Conservation (phyloP, 2,888 invertebrate species). For the Mechanitis mazaeus region DNA sequence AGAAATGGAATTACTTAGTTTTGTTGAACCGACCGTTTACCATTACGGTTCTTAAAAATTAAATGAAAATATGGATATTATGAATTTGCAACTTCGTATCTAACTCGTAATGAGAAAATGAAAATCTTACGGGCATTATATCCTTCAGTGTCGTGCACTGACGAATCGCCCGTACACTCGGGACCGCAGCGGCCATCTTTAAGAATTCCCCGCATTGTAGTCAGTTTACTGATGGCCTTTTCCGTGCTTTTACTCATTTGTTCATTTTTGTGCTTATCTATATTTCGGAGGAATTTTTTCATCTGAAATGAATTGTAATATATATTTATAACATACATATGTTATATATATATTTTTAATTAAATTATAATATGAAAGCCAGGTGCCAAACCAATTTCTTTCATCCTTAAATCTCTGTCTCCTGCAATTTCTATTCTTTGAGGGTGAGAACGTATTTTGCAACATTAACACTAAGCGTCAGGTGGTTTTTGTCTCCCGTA, state of each 20-base stretch:
- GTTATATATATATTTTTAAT: too few species aligned
- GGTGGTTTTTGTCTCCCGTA: background rate
- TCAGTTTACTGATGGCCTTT: constrained; percentile 60
- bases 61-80: too few species aligned
- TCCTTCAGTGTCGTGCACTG: constrained; percentile 50
- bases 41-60: background rate
- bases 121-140: constrained; percentile 38
- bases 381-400: too few species aligned
- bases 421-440: too few species aligned
- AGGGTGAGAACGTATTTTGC: too few species aligned
- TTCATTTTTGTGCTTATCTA: constrained; percentile 67
- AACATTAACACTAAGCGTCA: too few species aligned
- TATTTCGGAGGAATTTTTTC: constrained; percentile 68
- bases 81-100: too few species aligned
- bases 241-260: constrained; percentile 51
- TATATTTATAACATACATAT: too few species aligned
- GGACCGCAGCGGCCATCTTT: constrained; percentile 65
- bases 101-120: too few species aligned
- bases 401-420: too few species aligned
- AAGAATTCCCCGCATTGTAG: constrained; percentile 63
- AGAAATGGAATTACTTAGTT: constrained; percentile 10
- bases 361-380: too few species aligned
- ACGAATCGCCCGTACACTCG: constrained; percentile 66
- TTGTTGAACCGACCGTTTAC: too few species aligned
- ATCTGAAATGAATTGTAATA: constrained; percentile 39